These are phyloP conservation scores for Choloepus didactylus DNA, from an alignment of 2,797 vertebrate species.

Conservation along the genomic window DNA sequence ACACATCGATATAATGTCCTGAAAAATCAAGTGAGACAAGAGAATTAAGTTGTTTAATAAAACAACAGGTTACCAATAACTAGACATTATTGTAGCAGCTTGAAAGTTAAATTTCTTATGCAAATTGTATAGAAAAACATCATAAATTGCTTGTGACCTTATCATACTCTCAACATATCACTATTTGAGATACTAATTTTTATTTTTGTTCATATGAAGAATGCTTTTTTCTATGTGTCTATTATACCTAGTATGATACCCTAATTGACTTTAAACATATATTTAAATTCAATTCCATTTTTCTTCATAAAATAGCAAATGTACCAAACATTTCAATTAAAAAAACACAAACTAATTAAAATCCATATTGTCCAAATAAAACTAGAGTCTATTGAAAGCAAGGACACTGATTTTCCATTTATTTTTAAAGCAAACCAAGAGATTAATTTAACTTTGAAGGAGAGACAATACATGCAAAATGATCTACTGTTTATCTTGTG, in stretches of 20 bases:
- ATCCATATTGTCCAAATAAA: not conserved
- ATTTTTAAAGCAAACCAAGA: not conserved
- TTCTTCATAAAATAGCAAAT: not conserved
- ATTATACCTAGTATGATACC: not conserved
- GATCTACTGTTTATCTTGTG: too few species aligned
- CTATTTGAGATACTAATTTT: not conserved
- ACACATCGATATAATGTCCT: not conserved
- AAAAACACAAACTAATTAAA: constrained; percentile 31
- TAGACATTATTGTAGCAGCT: not conserved
- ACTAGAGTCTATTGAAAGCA: not conserved
- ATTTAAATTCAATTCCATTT: constrained; percentile 29
- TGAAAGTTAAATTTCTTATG: not conserved
- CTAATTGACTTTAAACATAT: not conserved
- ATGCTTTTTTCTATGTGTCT: not conserved
- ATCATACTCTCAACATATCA: not conserved
- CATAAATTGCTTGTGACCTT: not conserved
- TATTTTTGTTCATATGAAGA: not conserved
- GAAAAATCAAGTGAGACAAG: not conserved
- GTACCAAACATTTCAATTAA: constrained; percentile 18
- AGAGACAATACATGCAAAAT: too few species aligned
- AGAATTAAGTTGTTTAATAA: not conserved
- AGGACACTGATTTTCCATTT: not conserved
- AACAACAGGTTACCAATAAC: not conserved
- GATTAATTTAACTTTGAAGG: too few species aligned
- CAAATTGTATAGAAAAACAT: not conserved